Percentiles rank a stretch among this genome's conserved stretches.
phyloP scores from a whole-genome alignment of 1,140 invertebrate genomes.

The Tribolium castaneum region DNA sequence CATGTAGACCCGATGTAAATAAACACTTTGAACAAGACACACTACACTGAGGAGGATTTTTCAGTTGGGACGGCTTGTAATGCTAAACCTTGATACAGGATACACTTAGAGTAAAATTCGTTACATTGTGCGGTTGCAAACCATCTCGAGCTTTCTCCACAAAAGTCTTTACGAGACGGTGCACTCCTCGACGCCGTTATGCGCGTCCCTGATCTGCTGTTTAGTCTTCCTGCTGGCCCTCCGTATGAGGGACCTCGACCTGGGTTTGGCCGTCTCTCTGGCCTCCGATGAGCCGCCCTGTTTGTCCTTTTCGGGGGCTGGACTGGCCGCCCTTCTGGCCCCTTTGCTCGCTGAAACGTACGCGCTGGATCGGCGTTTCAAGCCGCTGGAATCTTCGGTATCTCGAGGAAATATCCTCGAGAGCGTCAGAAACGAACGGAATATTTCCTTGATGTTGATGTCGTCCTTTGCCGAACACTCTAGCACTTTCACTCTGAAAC shows the following conservation, averaged over 20 bases:
- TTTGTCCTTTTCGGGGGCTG: constrained; percentile 62
- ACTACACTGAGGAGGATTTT: neutral
- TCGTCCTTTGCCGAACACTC: constrained; percentile 87
- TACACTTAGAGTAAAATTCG: constrained; percentile 22
- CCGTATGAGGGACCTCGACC: constrained; percentile 81
- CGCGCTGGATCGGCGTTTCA: constrained; percentile 80
- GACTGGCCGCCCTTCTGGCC: constrained; percentile 60
- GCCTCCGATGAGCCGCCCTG: constrained; percentile 54
- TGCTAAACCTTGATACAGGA: constrained; percentile 12
- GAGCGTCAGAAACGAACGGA: constrained; percentile 76
- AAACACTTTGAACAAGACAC: neutral
- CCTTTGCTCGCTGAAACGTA: constrained; percentile 74
- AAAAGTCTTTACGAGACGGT: constrained; percentile 73
- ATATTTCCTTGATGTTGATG: constrained; percentile 81
- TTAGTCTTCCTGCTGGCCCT: constrained; percentile 82
- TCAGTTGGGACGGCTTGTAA: constrained; percentile 19
- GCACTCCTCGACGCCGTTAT: constrained; percentile 73
- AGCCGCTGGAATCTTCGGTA: constrained; percentile 69
- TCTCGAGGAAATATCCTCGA: constrained; percentile 74
- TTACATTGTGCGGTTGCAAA: constrained; percentile 12
- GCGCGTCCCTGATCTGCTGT: constrained; percentile 79
- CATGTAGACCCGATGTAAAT: too few relatives aligned
- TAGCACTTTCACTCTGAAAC: constrained; percentile 76
- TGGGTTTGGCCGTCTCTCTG: constrained; percentile 68
- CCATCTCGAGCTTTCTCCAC: too few relatives aligned